phyloP scores from a whole-genome alignment of 2,888 invertebrate genomes.

The Mythimna ferrago region DNA sequence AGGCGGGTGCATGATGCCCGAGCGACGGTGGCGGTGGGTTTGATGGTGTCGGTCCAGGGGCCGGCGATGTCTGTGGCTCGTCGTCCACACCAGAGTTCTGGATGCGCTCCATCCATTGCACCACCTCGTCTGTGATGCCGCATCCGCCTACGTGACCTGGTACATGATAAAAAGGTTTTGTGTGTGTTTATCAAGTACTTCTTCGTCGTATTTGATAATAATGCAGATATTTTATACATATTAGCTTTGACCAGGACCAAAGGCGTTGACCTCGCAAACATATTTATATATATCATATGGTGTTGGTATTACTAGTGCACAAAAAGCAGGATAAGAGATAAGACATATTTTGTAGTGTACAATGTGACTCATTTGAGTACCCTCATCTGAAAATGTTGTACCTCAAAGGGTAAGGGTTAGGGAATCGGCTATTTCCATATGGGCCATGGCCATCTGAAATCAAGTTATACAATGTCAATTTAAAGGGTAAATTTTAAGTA shows the following conservation, averaged over 20 bases:
- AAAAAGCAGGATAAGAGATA: neutral
- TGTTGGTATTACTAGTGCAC: neutral
- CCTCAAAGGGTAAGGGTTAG: neutral
- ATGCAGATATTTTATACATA: neutral
- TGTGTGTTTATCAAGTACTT: neutral
- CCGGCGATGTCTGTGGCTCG: conserved; percentile 79
- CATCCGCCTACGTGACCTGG: conserved; percentile 96
- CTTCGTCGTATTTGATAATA: neutral
- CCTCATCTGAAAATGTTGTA: neutral
- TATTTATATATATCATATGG: neutral
- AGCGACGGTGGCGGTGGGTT: conserved; percentile 42
- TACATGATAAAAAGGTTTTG: conserved; percentile 14
- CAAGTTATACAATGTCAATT: neutral
- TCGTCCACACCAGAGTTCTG: conserved; percentile 94
- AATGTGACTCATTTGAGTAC: neutral
- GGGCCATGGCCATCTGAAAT: neutral
- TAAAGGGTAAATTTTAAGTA: neutral
- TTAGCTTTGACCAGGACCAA: neutral
- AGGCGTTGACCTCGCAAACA: neutral
- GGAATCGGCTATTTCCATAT: neutral
- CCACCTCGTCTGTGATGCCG: conserved; percentile 96
- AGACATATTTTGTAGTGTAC: neutral
- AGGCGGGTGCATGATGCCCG: conserved; percentile 73
- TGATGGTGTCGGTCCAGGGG: conserved; percentile 74
- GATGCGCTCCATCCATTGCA: conserved; percentile 97